Evolutionary conservation across 2,113 vertebrate species (phyloP), one percentile per base, ranked within the genome.

Genomic region (Nothobranchius furzeri): DNA sequence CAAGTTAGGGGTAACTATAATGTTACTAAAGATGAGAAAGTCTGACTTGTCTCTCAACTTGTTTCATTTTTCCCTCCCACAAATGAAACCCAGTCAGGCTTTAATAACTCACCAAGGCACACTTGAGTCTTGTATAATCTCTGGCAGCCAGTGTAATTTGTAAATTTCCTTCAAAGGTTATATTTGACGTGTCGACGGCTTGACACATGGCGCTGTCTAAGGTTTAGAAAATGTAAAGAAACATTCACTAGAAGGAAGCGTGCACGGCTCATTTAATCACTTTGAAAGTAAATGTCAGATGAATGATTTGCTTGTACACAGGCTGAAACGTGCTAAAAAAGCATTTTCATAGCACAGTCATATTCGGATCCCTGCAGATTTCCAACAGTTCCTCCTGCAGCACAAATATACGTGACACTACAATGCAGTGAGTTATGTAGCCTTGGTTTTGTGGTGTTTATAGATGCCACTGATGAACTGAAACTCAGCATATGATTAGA

Each of bases 151-250:
- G 68, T 79, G 52, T 77, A 68, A 82, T 83, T 87, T 65, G 46
- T 77, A 60, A 57, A 71, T 85, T 81, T 73, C 50, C 67, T 73
- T 61, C 12, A 79, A 89, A 85, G 85, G 81, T 89, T 86, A 79
- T 70, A 9, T 66, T 74, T 84, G 78, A 88, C 85, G 84, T 60
- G 60, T 67, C 76, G 84, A 85, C 78, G 78, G 67, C 66, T 83
- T 88, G 82, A 87, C 59, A 69, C 78, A 81, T 83, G 71, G 60
- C 60, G 47, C 76, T 83, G 76, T 86, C 82, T 51, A 47, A 55
- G 48, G 71, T 61, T 53, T 56, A 30, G 66, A 58, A 54, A 61
- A 81, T 73, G 76, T 55, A 76, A 84, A 85, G 85, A 60, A 76
- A 48, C 70, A 25, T 60, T 60, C 63, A 42, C 70, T 30, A 68